Conservation (phyloP, 2,797 vertebrate genomes). For the Sandelia bainsii region DNA sequence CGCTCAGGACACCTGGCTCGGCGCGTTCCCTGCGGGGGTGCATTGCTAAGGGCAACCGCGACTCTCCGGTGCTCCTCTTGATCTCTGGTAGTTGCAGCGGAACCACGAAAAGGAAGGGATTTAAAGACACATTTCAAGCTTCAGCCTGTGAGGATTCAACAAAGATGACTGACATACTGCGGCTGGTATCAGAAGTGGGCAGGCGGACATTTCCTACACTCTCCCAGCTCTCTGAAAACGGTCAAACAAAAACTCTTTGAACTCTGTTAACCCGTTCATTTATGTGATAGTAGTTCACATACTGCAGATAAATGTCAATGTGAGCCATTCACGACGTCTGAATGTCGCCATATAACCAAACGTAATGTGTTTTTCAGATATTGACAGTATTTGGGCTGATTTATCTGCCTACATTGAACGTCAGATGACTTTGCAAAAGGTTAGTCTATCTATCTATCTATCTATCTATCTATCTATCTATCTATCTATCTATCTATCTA, state of each 20-base stretch:
- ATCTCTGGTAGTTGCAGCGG: not conserved
- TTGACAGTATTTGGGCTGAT: conserved; percentile 82
- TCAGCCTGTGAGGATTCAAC: not conserved
- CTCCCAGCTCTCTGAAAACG: conserved; percentile 75
- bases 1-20: not conserved
- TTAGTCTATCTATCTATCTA: conserved; percentile 40
- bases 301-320: not conserved
- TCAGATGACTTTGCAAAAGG: conserved; percentile 83
- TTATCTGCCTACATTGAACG: conserved; percentile 82
- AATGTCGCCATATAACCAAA: not conserved
- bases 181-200: conserved; percentile 60
- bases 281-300: not conserved
- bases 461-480: conserved; percentile 7
- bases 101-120: not conserved
- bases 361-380: conserved; percentile 69
- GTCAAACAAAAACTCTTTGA: conserved; percentile 55
- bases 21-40: conserved; percentile 7
- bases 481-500: not conserved
- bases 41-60: conserved; percentile 37
- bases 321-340: not conserved
- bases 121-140: not conserved
- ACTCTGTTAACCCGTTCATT: not conserved
- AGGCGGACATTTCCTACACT: conserved; percentile 69
- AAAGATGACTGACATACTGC: conserved; percentile 78
- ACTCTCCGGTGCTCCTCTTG: not conserved